Conservation (phyloP, 2,888 invertebrate species). For the Cyclophora punctaria region DNA sequence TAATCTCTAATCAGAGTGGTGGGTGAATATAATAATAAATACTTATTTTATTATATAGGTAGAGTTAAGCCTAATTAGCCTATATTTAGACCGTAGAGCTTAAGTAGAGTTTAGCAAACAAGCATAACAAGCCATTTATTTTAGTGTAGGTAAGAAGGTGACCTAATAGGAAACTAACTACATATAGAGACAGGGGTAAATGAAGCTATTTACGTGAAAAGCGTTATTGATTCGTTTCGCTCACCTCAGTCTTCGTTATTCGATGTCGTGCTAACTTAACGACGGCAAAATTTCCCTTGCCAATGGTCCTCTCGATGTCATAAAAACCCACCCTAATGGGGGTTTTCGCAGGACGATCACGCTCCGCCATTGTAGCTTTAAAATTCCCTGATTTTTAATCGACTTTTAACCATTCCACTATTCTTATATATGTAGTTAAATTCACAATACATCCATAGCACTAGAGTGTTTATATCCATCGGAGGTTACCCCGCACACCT, state of each 20-base stretch:
- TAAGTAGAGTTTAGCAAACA: too few relatives aligned
- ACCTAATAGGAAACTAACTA: too few relatives aligned
- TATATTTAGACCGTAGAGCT: too few relatives aligned
- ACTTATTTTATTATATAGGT: too few relatives aligned
- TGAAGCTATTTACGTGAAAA: too few relatives aligned
- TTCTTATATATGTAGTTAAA: conserved; percentile 24
- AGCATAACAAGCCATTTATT: too few relatives aligned
- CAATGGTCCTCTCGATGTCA: conserved; percentile 97
- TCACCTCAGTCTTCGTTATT: conserved; percentile 98
- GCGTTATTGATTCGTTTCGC: conserved; percentile 27
- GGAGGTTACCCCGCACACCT: conserved; percentile 18
- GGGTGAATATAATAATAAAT: too few relatives aligned
- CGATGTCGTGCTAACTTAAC: conserved; percentile 98
- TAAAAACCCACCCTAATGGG: conserved; percentile 96
- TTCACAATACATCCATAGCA: conserved; percentile 36
- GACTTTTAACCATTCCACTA: conserved; percentile 37
- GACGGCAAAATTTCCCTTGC: conserved; percentile 99
- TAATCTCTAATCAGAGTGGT: too few relatives aligned
- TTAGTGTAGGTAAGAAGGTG: too few relatives aligned
- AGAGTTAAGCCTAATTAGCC: too few relatives aligned
- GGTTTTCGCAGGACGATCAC: conserved; percentile 76
- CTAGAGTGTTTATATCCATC: conserved; percentile 38
- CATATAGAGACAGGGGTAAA: too few relatives aligned
- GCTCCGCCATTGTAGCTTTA: conserved; percentile 72
- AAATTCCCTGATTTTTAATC: conserved; percentile 44